Evolutionary conservation across 1,140 invertebrate genomes (phyloP).

Genomic region (Diabrotica virgifera): DNA sequence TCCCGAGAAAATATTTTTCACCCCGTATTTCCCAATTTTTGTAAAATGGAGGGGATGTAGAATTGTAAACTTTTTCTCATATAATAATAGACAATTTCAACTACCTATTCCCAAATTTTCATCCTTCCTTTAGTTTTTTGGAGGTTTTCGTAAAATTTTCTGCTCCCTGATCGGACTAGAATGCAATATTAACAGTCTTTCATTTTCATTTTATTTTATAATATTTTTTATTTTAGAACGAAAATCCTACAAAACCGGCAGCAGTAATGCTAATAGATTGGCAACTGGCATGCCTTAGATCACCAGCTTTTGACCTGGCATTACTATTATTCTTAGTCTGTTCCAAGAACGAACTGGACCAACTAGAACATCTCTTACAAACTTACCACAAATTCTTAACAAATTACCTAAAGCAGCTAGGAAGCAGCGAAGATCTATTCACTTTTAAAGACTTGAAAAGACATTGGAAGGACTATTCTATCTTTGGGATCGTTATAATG

Average conservation of each 20-base stretch:
- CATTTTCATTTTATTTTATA: too few relatives aligned
- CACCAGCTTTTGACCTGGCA: constrained; percentile 55
- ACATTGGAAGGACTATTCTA: constrained; percentile 45
- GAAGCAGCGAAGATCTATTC: constrained; percentile 49
- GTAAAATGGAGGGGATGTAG: too few relatives aligned
- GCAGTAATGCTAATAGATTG: constrained; percentile 54
- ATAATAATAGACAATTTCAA: too few relatives aligned
- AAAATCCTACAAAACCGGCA: constrained; percentile 26
- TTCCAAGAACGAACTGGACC: constrained; percentile 49
- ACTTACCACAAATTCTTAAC: constrained; percentile 53
- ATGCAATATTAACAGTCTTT: too few relatives aligned
- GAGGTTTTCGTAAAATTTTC: too few relatives aligned
- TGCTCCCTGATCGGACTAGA: too few relatives aligned
- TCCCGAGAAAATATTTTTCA: too few relatives aligned
- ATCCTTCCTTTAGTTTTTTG: too few relatives aligned
- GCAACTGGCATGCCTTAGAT: constrained; percentile 54
- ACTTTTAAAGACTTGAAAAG: constrained; percentile 47
- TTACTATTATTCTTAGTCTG: constrained; percentile 57
- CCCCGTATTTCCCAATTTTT: too few relatives aligned
- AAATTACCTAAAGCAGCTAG: constrained; percentile 39
- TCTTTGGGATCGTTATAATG: constrained; percentile 42
- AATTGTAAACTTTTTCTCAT: too few relatives aligned
- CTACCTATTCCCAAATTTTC: too few relatives aligned
- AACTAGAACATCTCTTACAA: constrained; percentile 51
- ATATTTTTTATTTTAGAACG: too few relatives aligned